Percentiles rank a stretch among this genome's conserved stretches.
Evolutionary conservation across 2,113 vertebrate species (phyloP).

Genomic region (Rana temporaria): DNA sequence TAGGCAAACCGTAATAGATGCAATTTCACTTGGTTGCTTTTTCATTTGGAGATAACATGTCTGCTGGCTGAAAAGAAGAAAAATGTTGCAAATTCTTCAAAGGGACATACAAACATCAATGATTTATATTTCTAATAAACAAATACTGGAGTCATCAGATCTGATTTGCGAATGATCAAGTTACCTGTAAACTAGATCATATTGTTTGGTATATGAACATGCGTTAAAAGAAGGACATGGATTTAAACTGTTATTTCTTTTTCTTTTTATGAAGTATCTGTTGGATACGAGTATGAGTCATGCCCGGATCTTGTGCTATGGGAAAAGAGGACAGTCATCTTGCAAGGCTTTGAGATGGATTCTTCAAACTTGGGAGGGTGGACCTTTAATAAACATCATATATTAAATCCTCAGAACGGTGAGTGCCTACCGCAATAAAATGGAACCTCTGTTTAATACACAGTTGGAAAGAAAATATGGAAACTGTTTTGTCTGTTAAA

Average conservation of each 20-base stretch:
- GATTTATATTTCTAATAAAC: conserved; percentile 40
- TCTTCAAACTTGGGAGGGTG: conserved; percentile 95
- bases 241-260: background rate
- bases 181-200: conserved; percentile 6
- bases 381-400: conserved; percentile 96
- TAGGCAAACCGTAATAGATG: conserved; percentile 41
- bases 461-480: too few species aligned
- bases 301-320: conserved; percentile 92
- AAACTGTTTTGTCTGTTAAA: too few species aligned
- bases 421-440: conserved; percentile 65
- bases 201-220: conserved; percentile 11
- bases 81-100: conserved; percentile 37
- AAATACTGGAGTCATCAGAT: conserved; percentile 14
- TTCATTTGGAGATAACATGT: conserved; percentile 53
- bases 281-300: conserved; percentile 94
- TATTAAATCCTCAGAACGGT: conserved; percentile 95
- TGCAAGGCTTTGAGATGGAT: conserved; percentile 95
- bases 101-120: conserved; percentile 28
- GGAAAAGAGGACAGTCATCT: conserved; percentile 90
- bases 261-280: conserved; percentile 81
- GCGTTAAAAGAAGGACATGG: background rate
- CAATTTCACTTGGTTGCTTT: conserved; percentile 21
- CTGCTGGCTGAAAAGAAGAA: background rate
- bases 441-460: too few species aligned
- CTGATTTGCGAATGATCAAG: conserved; percentile 13